Percentiles rank a stretch among this genome's conserved stretches.
Conservation (phyloP, 2,888 invertebrate species). For the Tachina grossa region DNA sequence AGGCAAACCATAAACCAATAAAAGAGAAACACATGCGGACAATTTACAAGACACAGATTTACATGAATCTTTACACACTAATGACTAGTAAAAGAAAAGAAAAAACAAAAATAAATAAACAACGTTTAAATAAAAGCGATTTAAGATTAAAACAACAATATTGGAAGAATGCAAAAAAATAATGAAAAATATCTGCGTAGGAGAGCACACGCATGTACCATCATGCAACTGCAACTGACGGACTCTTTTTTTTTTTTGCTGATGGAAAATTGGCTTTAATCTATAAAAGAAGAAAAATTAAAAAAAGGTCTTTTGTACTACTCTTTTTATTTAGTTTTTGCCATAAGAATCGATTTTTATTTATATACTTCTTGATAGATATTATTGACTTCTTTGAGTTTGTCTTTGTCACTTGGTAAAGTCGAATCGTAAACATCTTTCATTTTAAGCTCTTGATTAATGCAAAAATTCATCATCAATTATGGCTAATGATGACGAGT, state of each 20-base stretch:
- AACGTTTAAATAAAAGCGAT: slow-evolving; percentile 6
- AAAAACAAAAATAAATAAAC: not conserved
- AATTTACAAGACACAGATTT: slow-evolving; percentile 29
- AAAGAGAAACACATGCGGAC: not conserved
- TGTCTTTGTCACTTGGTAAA: slow-evolving; percentile 44
- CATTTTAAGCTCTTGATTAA: slow-evolving; percentile 35
- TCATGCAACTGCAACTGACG: slow-evolving; percentile 5
- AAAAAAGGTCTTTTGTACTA: not conserved
- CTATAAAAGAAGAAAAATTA: not conserved
- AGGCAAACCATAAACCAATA: slow-evolving; percentile 12
- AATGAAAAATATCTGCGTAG: not conserved
- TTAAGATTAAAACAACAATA: slow-evolving; percentile 11
- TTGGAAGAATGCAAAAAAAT: not conserved
- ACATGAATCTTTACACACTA: slow-evolving; percentile 59
- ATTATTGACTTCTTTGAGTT: slow-evolving; percentile 19
- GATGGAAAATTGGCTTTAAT: not conserved
- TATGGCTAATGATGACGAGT: slow-evolving; percentile 55
- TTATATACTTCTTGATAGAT: not conserved
- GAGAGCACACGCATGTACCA: slow-evolving; percentile 10
- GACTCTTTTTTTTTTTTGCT: not conserved
- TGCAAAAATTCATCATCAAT: slow-evolving; percentile 60
- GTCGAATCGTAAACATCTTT: slow-evolving; percentile 45
- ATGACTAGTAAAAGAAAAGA: slow-evolving; percentile 29
- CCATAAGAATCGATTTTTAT: slow-evolving; percentile 4
- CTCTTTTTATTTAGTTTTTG: not conserved